A percentile compares a stretch with the other conserved stretches of the same genome.
Evolutionary conservation across 1,140 invertebrate species (phyloP).

Genomic region (Drosophila tsacasi): DNA sequence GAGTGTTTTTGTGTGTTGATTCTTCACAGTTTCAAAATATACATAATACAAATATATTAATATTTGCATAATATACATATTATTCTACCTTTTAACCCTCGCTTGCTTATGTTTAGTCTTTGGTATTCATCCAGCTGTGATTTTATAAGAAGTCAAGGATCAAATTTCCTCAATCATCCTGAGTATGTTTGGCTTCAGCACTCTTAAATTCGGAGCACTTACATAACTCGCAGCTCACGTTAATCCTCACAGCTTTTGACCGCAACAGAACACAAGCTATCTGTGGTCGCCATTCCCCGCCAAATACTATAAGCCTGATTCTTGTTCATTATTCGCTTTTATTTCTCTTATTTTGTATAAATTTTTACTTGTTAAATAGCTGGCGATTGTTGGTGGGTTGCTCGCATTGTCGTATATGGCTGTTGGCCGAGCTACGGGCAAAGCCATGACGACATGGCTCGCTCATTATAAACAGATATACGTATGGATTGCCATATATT

Average conservation of each 20-base stretch:
- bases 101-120: neutral
- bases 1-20: neutral
- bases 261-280: slow-evolving; percentile 44
- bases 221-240: slow-evolving; percentile 15
- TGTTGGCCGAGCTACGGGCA: slow-evolving; percentile 5
- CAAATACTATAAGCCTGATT: slow-evolving; percentile 43
- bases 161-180: neutral
- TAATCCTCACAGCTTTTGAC: slow-evolving; percentile 20
- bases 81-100: neutral
- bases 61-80: no score
- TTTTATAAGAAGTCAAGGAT: slow-evolving; percentile 1
- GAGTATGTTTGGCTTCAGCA: slow-evolving; percentile 6
- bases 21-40: neutral
- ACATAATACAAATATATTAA: neutral
- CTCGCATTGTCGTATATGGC: slow-evolving; percentile 46
- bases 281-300: slow-evolving; percentile 48
- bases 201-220: slow-evolving; percentile 6
- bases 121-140: neutral
- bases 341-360: slow-evolving; percentile 23
- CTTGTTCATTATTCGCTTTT: slow-evolving; percentile 34
- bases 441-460: slow-evolving; percentile 66
- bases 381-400: slow-evolving; percentile 39
- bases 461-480: slow-evolving; percentile 37
- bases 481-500: slow-evolving; percentile 47
- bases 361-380: slow-evolving; percentile 30